Evolutionary conservation across 2,797 vertebrate genomes (phyloP), one percentile per base, ranked within the genome.

Genomic region (Malacoctenus gilli): DNA sequence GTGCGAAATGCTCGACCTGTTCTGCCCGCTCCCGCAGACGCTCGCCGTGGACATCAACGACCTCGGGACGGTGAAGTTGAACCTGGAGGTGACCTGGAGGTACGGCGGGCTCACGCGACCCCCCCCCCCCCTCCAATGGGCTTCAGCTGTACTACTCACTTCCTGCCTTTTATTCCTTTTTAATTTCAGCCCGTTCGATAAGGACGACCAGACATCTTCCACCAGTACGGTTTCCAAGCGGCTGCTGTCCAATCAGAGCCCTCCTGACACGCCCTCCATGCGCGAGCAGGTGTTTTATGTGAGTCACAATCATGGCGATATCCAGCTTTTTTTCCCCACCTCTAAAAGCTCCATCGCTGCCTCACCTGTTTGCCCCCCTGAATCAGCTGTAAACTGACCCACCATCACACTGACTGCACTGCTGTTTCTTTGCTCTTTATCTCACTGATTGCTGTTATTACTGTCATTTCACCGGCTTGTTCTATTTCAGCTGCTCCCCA

Each of bases 261-360:
- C 97, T 0, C 97, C 97, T 0, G 97, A 99, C 78, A 99, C 97
- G 0, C 97, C 97, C 0, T 99, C 97, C 1, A 93, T 99, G 89
- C 92, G 97, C 48, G 97, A 99, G 73, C 97, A 99, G 86, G 97
- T 97, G 40, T 99, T 99, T 85, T 99, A 99, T 69, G 97, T 99
- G 88, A 98, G 97, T 95, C 60, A 12, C 10, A 19, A 34, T 37
- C n/a, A 55, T n/a, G n/a, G n/a, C n/a, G n/a, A n/a, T n/a, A n/a
- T n/a, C 9, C 25, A 30, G 22, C 21, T 21, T 49, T 59, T 47
- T 40, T 36, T 8, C 10, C 22, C 13, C 15, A 46, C 15, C 22
- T 30, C 34, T 31, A 47, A 20, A 34, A 57, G 34, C 35, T 20
- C 22, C 21, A 39, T 11, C 15, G 16, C 37, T 11, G 13, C 18